These are phyloP conservation scores for Amphipyra berbera DNA, from an alignment of 2,888 invertebrate genomes.

Conservation along the genomic window DNA sequence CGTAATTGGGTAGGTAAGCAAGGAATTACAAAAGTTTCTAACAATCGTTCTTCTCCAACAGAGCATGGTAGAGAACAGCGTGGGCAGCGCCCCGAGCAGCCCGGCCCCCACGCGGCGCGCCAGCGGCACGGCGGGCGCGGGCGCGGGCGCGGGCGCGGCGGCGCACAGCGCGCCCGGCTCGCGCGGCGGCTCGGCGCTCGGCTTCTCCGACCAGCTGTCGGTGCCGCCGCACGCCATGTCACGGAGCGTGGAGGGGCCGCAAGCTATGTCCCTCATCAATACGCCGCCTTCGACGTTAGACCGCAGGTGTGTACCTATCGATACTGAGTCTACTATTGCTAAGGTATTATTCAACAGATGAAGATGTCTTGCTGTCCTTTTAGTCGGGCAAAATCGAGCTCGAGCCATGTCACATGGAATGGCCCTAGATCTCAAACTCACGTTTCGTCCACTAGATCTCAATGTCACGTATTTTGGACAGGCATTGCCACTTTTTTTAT, in stretches of 20 bases:
- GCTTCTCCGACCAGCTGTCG: slow-evolving; percentile 74
- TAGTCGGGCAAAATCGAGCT: too few relatives aligned
- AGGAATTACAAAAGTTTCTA: too few relatives aligned
- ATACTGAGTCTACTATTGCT: too few relatives aligned
- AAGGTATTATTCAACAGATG: too few relatives aligned
- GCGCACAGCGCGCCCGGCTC: slow-evolving; percentile 73
- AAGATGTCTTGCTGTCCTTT: too few relatives aligned
- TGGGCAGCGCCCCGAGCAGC: slow-evolving; percentile 91
- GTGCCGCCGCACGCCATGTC: slow-evolving; percentile 83
- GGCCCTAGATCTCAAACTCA: too few relatives aligned
- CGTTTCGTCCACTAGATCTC: too few relatives aligned
- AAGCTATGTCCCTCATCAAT: slow-evolving; percentile 63
- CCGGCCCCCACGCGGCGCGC: slow-evolving; percentile 71
- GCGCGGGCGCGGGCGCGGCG: slow-evolving; percentile 66
- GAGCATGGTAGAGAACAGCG: slow-evolving; percentile 87
- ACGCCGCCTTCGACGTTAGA: slow-evolving; percentile 86
- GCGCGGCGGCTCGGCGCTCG: slow-evolving; percentile 85
- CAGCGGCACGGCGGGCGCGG: slow-evolving; percentile 46
- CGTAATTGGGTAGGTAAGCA: too few relatives aligned
- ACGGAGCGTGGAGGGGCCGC: slow-evolving; percentile 89
- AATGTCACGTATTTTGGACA: too few relatives aligned
- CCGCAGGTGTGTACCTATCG: slow-evolving; percentile 83
- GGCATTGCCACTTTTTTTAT: too few relatives aligned
- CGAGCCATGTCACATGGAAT: too few relatives aligned
- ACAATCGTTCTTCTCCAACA: slow-evolving; percentile 44